These are phyloP conservation scores for Aquatica leii DNA, from an alignment of 2,888 invertebrate species.

Conservation along the genomic window DNA sequence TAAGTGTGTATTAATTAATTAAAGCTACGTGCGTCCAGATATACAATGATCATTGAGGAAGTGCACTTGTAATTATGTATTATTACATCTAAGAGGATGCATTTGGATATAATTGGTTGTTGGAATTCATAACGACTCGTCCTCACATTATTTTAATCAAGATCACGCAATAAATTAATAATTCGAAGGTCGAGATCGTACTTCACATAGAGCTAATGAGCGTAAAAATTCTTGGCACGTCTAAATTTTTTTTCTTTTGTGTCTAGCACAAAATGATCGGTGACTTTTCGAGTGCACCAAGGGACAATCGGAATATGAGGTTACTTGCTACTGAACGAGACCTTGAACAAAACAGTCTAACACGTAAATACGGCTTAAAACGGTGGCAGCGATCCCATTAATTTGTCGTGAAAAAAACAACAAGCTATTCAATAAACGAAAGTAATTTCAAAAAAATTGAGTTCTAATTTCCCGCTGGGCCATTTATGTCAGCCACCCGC, in stretches of 20 bases:
- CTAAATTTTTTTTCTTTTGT: conserved; percentile 28
- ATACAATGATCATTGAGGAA: neutral
- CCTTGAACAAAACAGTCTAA: neutral
- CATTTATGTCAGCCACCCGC: conserved; percentile 34
- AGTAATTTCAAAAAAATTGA: conserved; percentile 18
- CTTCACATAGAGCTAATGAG: conserved; percentile 17
- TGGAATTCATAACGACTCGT: conserved; percentile 21
- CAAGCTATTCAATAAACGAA: conserved; percentile 16
- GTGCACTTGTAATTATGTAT: conserved; percentile 8
- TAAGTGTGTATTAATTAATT: too few relatives aligned
- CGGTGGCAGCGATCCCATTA: conserved; percentile 13
- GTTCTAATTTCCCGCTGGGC: conserved; percentile 33
- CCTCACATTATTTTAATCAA: conserved; percentile 26
- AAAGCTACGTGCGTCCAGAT: too few relatives aligned
- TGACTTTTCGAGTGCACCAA: conserved; percentile 20
- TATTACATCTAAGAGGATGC: conserved; percentile 8
- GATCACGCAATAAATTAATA: conserved; percentile 30
- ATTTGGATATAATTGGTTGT: conserved; percentile 26
- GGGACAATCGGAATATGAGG: conserved; percentile 20
- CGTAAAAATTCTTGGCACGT: conserved; percentile 24
- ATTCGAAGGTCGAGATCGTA: conserved; percentile 24
- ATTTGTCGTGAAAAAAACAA: conserved; percentile 6
- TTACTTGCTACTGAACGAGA: neutral
- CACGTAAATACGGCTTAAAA: neutral
- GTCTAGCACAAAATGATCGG: conserved; percentile 28